These are phyloP conservation scores for Oscheius sp. DNA, from an alignment of 2,888 invertebrate genomes.

Conservation along the genomic window DNA sequence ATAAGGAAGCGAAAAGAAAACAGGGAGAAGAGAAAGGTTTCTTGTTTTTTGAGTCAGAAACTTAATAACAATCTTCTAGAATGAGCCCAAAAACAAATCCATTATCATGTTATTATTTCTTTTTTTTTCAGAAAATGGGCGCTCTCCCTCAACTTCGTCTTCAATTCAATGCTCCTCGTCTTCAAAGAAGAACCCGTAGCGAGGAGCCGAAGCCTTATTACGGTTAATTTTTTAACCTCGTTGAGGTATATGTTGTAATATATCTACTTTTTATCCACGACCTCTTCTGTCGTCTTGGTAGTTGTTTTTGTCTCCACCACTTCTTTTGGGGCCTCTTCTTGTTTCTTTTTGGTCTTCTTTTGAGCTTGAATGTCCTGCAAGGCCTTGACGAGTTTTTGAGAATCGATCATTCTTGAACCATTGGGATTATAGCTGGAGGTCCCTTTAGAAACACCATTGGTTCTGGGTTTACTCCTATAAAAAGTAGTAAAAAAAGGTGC, in stretches of 20 bases:
- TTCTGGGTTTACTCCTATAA: neutral
- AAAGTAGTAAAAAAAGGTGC: constrained; percentile 29
- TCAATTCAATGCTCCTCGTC: neutral
- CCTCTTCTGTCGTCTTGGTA: no score
- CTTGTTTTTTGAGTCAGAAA: neutral
- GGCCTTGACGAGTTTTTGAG: constrained; percentile 44
- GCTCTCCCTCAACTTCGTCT: neutral
- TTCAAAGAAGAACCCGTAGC: neutral
- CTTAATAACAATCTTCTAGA: neutral
- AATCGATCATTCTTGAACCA: constrained; percentile 45
- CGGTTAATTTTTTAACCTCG: neutral
- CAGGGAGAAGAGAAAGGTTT: constrained; percentile 39
- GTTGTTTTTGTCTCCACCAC: no score
- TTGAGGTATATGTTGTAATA: no score
- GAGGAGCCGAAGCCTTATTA: constrained; percentile 18
- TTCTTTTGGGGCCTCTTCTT: no score
- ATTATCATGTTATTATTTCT: no score
- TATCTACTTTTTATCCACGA: no score
- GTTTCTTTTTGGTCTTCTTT: constrained; percentile 3
- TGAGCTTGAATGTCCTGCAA: constrained; percentile 13
- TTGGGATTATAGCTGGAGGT: constrained; percentile 7
- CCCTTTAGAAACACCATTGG: constrained; percentile 5
- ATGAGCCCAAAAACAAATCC: neutral
- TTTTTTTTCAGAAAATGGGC: constrained; percentile 19
- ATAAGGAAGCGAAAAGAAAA: constrained; percentile 71